phyloP scores from a whole-genome alignment of 2,113 vertebrate genomes.

The Acrocephalus kingi region DNA sequence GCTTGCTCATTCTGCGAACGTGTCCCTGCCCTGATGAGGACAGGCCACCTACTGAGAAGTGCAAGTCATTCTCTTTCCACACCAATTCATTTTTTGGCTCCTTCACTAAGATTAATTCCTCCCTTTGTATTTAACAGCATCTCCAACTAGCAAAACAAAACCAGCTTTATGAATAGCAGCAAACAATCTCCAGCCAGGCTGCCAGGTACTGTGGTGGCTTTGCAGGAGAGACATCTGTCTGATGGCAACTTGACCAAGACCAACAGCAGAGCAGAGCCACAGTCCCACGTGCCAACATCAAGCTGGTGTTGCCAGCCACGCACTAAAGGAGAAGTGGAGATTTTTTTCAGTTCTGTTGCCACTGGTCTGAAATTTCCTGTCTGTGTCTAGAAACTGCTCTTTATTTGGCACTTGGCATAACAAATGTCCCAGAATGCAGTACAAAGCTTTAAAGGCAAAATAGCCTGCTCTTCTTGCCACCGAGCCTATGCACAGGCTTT shows the following conservation, averaged over 20 bases:
- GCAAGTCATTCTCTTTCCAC: neutral
- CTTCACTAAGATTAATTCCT: neutral
- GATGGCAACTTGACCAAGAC: neutral
- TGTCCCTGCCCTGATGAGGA: accelerated
- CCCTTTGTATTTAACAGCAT: neutral
- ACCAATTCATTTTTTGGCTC: neutral
- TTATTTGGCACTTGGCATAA: neutral
- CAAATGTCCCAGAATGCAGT: neutral
- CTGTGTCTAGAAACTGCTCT: neutral
- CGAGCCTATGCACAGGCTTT: neutral
- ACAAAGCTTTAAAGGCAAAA: neutral
- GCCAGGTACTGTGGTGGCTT: neutral
- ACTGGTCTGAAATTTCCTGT: neutral
- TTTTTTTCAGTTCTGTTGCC: neutral
- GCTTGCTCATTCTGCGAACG: neutral
- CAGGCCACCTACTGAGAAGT: neutral
- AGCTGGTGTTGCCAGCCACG: neutral
- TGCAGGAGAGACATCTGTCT: conserved; percentile 3
- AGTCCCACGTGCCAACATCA: neutral
- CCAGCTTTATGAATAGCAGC: neutral
- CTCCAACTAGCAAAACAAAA: neutral
- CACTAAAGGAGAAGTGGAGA: neutral
- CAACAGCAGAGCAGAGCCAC: neutral
- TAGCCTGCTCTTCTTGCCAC: neutral
- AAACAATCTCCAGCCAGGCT: neutral